Percentiles rank a stretch among this genome's conserved stretches.
phyloP scores from a whole-genome alignment of 2,888 invertebrate species.

The Isotomurus palustris region DNA sequence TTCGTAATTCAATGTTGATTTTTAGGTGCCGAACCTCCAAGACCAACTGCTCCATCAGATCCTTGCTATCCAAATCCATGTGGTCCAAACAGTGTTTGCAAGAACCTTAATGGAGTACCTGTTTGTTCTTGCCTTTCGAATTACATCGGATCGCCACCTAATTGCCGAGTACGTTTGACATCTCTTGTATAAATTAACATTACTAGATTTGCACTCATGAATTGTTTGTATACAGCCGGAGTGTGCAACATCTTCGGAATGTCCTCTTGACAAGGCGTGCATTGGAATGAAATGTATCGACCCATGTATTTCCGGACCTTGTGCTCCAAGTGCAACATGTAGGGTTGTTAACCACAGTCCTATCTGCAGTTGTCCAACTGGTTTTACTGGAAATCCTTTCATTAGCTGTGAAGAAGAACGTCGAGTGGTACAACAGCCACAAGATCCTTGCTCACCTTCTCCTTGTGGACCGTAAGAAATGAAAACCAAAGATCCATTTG shows the following conservation, averaged over 20 bases:
- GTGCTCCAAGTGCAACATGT: constrained; percentile 59
- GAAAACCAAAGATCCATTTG: too few relatives aligned
- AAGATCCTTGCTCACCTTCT: constrained; percentile 37
- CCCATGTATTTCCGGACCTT: constrained; percentile 72
- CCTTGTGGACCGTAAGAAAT: too few relatives aligned
- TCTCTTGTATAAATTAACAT: constrained; percentile 80
- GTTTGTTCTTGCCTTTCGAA: constrained; percentile 54
- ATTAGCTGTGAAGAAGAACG: constrained; percentile 15
- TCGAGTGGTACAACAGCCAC: constrained; percentile 11
- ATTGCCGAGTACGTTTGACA: too few relatives aligned
- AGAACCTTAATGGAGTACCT: constrained; percentile 57
- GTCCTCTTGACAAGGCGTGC: constrained; percentile 48
- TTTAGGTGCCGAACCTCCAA: constrained; percentile 11
- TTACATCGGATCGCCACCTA: constrained; percentile 60
- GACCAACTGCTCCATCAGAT: constrained; percentile 46
- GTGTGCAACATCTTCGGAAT: constrained; percentile 48
- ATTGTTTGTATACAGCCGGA: constrained; percentile 59
- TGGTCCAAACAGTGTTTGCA: constrained; percentile 67
- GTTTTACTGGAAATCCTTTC: constrained; percentile 46
- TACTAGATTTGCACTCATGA: constrained; percentile 65
- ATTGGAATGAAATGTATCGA: constrained; percentile 56
- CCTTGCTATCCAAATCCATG: constrained; percentile 75
- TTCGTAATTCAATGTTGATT: neutral
- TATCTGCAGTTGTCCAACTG: constrained; percentile 41
- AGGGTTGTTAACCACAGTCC: constrained; percentile 36